Evolutionary conservation across 2,888 invertebrate species (phyloP), one percentile per base, ranked within the genome.

Genomic region (Pyrgus malvae): DNA sequence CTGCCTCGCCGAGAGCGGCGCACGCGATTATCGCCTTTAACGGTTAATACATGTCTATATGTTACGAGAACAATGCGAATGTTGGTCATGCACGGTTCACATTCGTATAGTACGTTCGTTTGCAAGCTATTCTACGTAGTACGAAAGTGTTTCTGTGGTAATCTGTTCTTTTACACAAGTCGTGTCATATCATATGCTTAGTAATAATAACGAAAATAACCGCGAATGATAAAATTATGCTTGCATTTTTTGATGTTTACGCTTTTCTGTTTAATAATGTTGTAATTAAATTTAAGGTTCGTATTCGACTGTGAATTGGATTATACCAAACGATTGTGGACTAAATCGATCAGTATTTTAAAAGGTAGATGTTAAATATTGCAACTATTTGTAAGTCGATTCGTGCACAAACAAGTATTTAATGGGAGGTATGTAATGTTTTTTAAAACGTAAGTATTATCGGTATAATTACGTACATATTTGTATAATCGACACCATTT

Each of bases 391-490:
- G 29, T 83, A 83, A 84, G 59, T 74, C 68, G 71, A 72, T 70
- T 78, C 68, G 71, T 80, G 87, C 88, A 88, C 88, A 88, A 87
- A 78, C 12, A 81, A 69, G 67, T 82, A 80, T 83, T 81, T 80
- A 83, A 78, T 72, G 72, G 71, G 68, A 66, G 61, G 63, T 61
- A 63, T 62, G 59, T 57, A 61, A 63, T 60, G 58, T 57, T 64
- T 73, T 78, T 75, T 70, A 69, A 73, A 72, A 75, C 63, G 40
- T 76, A 80, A 80, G 79, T 76, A 76, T 76, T 77, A 77, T 74
- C 40, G 2, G 57, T 63, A 58, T 65, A 59, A 61, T 62, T 57
- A 55, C n/a, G n/a, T 65, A 78, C 76, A 74, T 48, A 48, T 48
- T 48, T 25, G 48, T 48, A 23, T 48, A 37, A 48, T 73, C 77